These are phyloP conservation scores for Scytalopus superciliaris DNA, from an alignment of 2,113 vertebrate species.

Conservation along the genomic window DNA sequence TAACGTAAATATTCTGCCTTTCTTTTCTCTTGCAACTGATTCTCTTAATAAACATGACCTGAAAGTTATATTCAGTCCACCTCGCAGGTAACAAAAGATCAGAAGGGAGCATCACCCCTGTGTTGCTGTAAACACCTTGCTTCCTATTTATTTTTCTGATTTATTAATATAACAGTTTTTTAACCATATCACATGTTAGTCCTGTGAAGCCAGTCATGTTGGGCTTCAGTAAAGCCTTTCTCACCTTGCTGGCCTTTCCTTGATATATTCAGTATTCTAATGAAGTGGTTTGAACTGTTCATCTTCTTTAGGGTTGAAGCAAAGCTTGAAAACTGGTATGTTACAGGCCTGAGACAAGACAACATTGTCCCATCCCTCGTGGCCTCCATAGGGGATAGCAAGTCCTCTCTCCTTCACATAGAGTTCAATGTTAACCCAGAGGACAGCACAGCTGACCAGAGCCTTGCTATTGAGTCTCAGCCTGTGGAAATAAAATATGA, in stretches of 20 bases:
- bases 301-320: constrained; percentile 83
- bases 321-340: constrained; percentile 89
- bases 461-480: constrained; percentile 85
- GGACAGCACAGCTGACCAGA: constrained; percentile 83
- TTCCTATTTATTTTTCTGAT: background rate
- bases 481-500: constrained; percentile 96
- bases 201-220: background rate
- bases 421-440: constrained; percentile 89
- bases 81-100: background rate
- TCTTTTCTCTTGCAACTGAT: background rate
- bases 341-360: constrained; percentile 88
- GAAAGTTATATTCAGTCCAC: background rate
- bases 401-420: constrained; percentile 86
- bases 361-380: constrained; percentile 87
- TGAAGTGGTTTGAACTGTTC: background rate
- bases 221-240: background rate
- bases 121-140: background rate
- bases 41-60: background rate
- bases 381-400: constrained; percentile 82
- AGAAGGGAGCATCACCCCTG: background rate
- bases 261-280: background rate
- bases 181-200: background rate
- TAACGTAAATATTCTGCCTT: background rate
- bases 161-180: background rate
- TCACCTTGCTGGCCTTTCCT: background rate